phyloP scores from a whole-genome alignment of 2,113 vertebrate species.

The Casuarius casuarius region DNA sequence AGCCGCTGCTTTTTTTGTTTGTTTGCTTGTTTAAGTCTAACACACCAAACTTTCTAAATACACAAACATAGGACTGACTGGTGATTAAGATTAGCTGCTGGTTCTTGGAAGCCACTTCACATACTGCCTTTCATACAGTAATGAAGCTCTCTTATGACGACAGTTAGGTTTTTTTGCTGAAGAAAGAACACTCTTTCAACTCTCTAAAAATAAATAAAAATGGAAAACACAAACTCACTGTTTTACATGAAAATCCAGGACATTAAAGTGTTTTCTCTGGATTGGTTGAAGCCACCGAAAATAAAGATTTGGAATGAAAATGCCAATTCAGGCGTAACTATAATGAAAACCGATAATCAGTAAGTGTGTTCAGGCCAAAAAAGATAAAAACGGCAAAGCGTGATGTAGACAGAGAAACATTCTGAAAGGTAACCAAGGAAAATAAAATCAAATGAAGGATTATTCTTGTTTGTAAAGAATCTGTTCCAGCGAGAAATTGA shows the following conservation, averaged over 20 bases:
- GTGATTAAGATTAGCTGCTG: not conserved
- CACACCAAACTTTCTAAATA: not conserved
- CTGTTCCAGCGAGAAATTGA: conserved; percentile 14
- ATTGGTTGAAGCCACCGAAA: not conserved
- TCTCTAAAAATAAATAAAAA: not conserved
- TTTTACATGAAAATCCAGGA: not conserved
- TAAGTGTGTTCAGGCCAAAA: not conserved
- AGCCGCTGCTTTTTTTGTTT: too few relatives aligned
- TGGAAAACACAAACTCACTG: not conserved
- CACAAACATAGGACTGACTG: not conserved
- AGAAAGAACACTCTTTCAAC: not conserved
- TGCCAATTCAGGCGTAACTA: rapidly evolving
- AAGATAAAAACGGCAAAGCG: not conserved
- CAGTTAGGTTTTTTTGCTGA: not conserved
- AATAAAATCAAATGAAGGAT: conserved; percentile 17
- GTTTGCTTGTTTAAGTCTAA: not conserved
- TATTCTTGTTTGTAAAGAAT: not conserved
- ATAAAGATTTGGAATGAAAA: not conserved
- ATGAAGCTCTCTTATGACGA: not conserved
- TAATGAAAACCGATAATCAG: not conserved
- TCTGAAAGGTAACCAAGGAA: conserved; percentile 12
- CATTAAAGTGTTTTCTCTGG: not conserved
- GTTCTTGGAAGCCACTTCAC: not conserved
- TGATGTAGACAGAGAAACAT: not conserved
- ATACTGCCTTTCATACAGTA: not conserved